Evolutionary conservation across 2,113 vertebrate genomes (phyloP), one percentile per base, ranked within the genome.

Genomic region (Caracal caracal): DNA sequence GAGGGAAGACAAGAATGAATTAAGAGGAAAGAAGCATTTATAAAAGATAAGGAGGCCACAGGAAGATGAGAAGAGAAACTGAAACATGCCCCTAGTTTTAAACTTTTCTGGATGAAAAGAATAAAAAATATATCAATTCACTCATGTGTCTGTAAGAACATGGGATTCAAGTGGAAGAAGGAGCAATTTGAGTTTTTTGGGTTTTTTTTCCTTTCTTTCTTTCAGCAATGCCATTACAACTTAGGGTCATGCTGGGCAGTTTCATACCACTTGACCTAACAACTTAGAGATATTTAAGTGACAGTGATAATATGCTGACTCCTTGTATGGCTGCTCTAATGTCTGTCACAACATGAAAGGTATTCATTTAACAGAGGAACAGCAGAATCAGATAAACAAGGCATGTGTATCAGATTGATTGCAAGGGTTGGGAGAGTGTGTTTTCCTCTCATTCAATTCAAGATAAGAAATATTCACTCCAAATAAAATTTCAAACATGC

Each of bases 291-390:
- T n/a, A 92, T 96, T 19, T 84, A 43, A 84, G 66, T 93, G 79
- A 65, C 88, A 84, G 43, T 66, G 26, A 84, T 76, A 51, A 86
- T 12, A 26, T 37, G 10, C 61, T 86, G 51, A 61, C 65, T 93
- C 63, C 56, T 87, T 35, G 84, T 61, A 84, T 75, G 24, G 51
- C 10, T 79, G 13, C 95, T 95, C 96, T 93, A 88, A 98, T 98
- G 98, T 99, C 99, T 99, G 99, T 98, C 98, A 98, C 98, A 99
- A 98, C 98, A 97, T 90, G 95, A 95, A 92, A 94, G 53, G 88
- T 97, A 95, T 92, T 93, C 11, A 92, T 53, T 96, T 63, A 79
- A 93, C 92, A 59, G 65, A 94, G 26, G 87, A 15, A 94, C 81
- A 65, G 73, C 10, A 85, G 53, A 96, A 93, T 30, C n/a, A 70